Evolutionary conservation across 2,888 invertebrate species (phyloP), one percentile per base, ranked within the genome.

Genomic region (Agrotis clavis): DNA sequence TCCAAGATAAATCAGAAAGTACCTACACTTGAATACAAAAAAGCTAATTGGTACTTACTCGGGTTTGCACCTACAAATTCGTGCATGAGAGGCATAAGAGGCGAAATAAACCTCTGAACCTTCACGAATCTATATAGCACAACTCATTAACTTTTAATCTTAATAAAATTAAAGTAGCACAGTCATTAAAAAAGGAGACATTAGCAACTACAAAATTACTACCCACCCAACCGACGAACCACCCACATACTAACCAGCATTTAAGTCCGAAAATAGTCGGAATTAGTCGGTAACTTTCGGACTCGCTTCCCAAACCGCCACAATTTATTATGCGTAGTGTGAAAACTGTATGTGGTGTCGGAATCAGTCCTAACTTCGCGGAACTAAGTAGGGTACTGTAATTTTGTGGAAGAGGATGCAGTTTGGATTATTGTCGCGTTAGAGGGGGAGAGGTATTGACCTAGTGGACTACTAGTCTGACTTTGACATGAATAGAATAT

Each of bases 331-430:
- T 50, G 41, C 66, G n/a, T 11, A 35, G 18, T 30, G 67, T 70
- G 84, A 77, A 81, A 81, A 76, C 69, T 81, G 56, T 81, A 56
- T 65, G 56, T 62, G 67, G 51, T 11, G 35, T 67, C 62, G 70
- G 65, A 81, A 66, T 65, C 64, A 50, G 54, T 56, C 11, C 50
- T 48, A 64, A 74, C 83, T 56, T 59, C 6, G 30, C 30, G 47
- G 69, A 67, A 82, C 69, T 82, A 80, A 82, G 79, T 61, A 70
- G 51, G 53, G 57, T 53, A 62, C 57, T 14, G 53, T 67, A 59
- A 67, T 59, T 66, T 35, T 53, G 53, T 76, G 19, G 30, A n/a
- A 53, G 51, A n/a, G 30, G 66, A 63, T 75, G 75, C 67, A 77
- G 51, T 19, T 35, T 21, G n/a, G 50, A 53, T 79, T 61, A 74